Percentiles rank a stretch among this genome's conserved stretches.
These are phyloP conservation scores for Ochotona princeps DNA, from an alignment of 2,113 vertebrate genomes.

Conservation along the genomic window DNA sequence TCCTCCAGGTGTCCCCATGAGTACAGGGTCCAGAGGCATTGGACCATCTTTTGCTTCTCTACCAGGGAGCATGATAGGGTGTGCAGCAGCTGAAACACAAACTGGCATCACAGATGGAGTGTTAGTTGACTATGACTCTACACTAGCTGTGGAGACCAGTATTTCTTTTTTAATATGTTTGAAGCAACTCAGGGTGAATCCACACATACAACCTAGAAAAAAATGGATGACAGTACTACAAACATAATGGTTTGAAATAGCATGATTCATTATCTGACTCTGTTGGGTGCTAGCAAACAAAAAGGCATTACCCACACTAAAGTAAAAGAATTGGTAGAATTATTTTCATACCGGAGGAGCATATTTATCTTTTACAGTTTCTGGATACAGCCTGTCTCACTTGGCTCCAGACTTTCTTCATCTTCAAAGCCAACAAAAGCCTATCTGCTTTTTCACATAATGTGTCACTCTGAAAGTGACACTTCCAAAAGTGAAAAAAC, in stretches of 20 bases:
- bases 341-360: neutral
- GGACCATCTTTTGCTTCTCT: too few species aligned
- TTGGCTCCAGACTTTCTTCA: neutral
- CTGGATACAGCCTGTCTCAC: neutral
- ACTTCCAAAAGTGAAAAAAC: constrained; percentile 18
- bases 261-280: neutral
- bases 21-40: too few species aligned
- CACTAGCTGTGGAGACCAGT: too few species aligned
- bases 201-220: neutral
- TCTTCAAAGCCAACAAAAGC: neutral
- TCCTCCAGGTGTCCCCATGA: too few species aligned
- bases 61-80: too few species aligned
- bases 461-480: neutral
- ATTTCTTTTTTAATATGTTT: too few species aligned
- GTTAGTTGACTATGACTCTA: too few species aligned
- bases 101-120: too few species aligned
- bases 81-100: too few species aligned
- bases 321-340: neutral
- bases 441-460: neutral
- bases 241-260: neutral
- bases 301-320: neutral
- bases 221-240: neutral
- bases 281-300: neutral
- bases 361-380: constrained; percentile 28
- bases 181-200: neutral